Evolutionary conservation across 2,888 invertebrate genomes (phyloP).

Genomic region (Tricholauxania praeusta): DNA sequence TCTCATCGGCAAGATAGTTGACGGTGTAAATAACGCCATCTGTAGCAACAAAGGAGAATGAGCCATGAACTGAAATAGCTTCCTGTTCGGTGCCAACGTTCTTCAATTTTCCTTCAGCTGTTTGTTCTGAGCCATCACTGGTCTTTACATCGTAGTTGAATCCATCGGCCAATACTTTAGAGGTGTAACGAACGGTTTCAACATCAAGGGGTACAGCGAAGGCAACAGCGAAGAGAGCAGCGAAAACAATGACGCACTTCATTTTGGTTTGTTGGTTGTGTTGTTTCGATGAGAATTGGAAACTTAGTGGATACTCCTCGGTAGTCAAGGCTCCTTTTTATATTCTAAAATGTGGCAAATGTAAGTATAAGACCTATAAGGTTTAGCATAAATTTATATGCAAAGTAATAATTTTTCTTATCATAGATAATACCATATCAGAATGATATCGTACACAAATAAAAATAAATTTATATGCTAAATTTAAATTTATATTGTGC

Average conservation of each 20-base stretch:
- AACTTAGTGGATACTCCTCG: not conserved
- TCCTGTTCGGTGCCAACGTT: slow-evolving; percentile 70
- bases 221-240: slow-evolving; percentile 55
- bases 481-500: too few species aligned
- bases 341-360: not conserved
- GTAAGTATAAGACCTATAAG: not conserved
- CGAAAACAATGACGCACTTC: slow-evolving; percentile 61
- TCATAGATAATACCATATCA: too few species aligned
- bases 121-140: slow-evolving; percentile 68
- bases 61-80: slow-evolving; percentile 46
- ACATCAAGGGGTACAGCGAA: slow-evolving; percentile 61
- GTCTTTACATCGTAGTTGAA: slow-evolving; percentile 68
- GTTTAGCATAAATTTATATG: not conserved
- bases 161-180: slow-evolving; percentile 61
- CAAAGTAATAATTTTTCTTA: too few species aligned
- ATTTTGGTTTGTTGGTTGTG: slow-evolving; percentile 47
- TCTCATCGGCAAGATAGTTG: too few species aligned
- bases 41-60: too few species aligned
- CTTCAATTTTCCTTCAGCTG: slow-evolving; percentile 69
- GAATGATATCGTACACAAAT: too few species aligned
- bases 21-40: too few species aligned
- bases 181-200: slow-evolving; percentile 71
- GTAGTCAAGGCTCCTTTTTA: not conserved
- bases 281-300: not conserved
- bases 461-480: too few species aligned